Base-by-base conservation (phyloP, 2,888 invertebrate species). In the Heteromyza rotundicornis region DNA sequence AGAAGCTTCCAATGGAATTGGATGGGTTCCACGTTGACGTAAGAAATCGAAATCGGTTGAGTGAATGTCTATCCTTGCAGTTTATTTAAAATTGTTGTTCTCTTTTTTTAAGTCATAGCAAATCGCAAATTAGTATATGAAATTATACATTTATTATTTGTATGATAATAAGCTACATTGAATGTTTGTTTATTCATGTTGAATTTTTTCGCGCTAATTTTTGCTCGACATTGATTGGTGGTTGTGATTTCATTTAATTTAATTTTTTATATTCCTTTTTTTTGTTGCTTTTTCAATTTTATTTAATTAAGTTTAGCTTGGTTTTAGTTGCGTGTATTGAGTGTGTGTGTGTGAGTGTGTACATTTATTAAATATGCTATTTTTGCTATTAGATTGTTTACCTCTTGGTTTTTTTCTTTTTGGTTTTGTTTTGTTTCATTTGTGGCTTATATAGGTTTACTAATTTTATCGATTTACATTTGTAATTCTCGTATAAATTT, bases 61-160 rank as follows among this genome's bases (percentile, higher is more conserved):
- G n/a, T 59, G 57, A 56, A 58, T 59, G 54, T 64, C 53, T 49
- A 32, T 54, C 19, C 27, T 54, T 54, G 54, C 35, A 54, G 10
- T 36, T 54, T 54, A 35, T 32, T 54, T 35, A 27, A 40, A 17
- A 32, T 61, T 59, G 36, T 62, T 62, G 52, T 60, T 57, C 32
- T 23, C 60, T 65, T 65, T 68, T 60, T 72, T 69, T 73, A 70
- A 68, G 67, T 69, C 65, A 71, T 69, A 76, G 68, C 75, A 75
- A 68, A 75, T 70, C 75, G 78, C 78, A 79, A 79, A 77, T 76
- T 72, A 78, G 74, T 78, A 72, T 78, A 79, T 74, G 78, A 78
- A 78, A 79, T 74, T 75, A 73, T 74, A 69, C 75, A 35, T 7
- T 23, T 10, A 32, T 8, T 35, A 5, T 12, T 36, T 54, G 27